A percentile compares a stretch with the other conserved stretches of the same genome.
These are phyloP conservation scores for silkworm (Bombyx mori) DNA, from an alignment of 1,140 invertebrate species.

Conservation along the genomic window DNA sequence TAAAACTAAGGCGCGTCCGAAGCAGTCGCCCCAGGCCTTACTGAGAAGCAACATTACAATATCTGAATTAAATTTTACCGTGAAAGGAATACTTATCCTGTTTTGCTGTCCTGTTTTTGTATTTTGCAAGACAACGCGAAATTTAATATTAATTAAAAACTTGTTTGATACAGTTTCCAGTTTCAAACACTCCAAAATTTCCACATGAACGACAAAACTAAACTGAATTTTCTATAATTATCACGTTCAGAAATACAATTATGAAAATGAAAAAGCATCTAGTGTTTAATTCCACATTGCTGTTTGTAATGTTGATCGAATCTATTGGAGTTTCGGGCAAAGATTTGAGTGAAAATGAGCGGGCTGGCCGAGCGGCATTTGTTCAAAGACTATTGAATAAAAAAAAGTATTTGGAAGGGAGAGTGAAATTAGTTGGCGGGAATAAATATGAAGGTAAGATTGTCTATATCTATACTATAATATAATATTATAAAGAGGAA, in stretches of 20 bases:
- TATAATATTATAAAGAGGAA: neutral
- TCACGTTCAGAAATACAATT: neutral
- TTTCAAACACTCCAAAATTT: too few species aligned
- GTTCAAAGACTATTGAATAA: constrained; percentile 70
- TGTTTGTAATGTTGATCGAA: constrained; percentile 18
- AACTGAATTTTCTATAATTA: neutral
- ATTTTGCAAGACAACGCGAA: too few species aligned
- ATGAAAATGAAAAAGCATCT: neutral
- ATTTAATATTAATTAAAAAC: too few species aligned
- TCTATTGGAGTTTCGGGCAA: constrained; percentile 25
- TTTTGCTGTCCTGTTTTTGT: too few species aligned
- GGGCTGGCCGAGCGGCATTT: constrained; percentile 38
- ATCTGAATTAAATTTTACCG: too few species aligned
- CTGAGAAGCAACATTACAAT: too few species aligned
- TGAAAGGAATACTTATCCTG: too few species aligned
- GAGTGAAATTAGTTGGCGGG: constrained; percentile 78
- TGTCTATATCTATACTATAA: constrained; percentile 4
- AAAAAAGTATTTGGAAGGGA: constrained; percentile 80
- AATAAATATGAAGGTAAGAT: constrained; percentile 78
- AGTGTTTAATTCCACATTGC: constrained; percentile 6
- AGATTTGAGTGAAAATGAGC: constrained; percentile 42
- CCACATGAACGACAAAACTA: neutral
- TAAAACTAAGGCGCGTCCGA: neutral
- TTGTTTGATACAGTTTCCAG: too few species aligned
- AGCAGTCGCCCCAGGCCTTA: constrained; percentile 3